phyloP scores from a whole-genome alignment of 2,888 invertebrate species.

The Allacma fusca region DNA sequence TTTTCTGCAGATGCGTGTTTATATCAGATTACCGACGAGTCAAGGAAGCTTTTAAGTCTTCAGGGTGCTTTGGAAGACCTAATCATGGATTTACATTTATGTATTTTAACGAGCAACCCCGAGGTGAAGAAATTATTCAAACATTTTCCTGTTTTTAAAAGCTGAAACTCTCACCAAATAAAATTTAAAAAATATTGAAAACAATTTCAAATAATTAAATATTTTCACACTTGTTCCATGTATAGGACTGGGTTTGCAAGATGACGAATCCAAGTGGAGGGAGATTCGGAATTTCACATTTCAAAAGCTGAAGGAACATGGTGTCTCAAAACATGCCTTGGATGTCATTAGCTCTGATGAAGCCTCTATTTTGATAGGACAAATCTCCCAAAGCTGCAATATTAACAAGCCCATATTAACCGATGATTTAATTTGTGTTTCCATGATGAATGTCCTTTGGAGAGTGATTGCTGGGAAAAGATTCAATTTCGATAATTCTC shows the following conservation, averaged over 20 bases:
- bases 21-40: no score
- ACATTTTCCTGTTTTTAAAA: no score
- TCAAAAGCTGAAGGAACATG: neutral
- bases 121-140: no score
- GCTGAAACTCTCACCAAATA: no score
- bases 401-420: neutral
- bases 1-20: no score
- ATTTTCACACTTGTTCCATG: no score
- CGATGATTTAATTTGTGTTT: neutral
- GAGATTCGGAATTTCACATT: conserved; percentile 6
- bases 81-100: no score
- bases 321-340: neutral
- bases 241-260: neutral
- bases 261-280: neutral
- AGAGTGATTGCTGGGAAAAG: neutral
- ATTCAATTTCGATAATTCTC: neutral
- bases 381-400: neutral
- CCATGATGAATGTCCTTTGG: conserved; percentile 1
- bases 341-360: neutral
- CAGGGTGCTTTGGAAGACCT: no score
- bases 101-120: no score
- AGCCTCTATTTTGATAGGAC: neutral
- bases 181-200: no score
- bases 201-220: no score
- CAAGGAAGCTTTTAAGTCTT: no score